Evolutionary conservation across 2,888 invertebrate genomes (phyloP).

Genomic region (Bimastos eiseni): DNA sequence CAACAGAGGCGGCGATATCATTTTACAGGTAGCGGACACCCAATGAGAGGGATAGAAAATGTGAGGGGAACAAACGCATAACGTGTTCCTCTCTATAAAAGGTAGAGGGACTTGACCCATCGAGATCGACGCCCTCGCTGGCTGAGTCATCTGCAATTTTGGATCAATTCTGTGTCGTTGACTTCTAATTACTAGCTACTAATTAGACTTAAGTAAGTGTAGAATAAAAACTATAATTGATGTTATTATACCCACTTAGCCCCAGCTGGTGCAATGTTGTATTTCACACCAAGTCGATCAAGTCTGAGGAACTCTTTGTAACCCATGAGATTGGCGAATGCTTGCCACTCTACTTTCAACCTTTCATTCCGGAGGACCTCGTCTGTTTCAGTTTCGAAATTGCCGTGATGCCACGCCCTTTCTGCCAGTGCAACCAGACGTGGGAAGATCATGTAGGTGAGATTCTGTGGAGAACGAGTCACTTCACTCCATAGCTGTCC

Average conservation of each 20-base stretch:
- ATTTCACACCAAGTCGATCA: constrained; percentile 49
- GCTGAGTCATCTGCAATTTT: background rate
- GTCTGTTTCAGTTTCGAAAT: constrained; percentile 54
- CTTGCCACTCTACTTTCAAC: constrained; percentile 48
- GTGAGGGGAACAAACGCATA: too few species aligned
- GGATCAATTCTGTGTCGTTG: background rate
- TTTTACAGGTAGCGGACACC: too few species aligned
- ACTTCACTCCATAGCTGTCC: constrained; percentile 57
- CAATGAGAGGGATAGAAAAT: too few species aligned
- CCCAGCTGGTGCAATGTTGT: constrained; percentile 55
- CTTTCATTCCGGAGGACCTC: constrained; percentile 42
- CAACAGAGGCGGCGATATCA: too few species aligned
- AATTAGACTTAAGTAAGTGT: background rate
- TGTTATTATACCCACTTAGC: constrained; percentile 47
- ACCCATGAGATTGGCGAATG: constrained; percentile 52
- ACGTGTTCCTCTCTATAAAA: too few species aligned
- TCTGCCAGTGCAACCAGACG: constrained; percentile 54
- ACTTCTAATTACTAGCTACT: background rate
- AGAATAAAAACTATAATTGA: background rate
- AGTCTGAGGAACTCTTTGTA: constrained; percentile 51
- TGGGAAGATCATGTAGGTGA: constrained; percentile 42
- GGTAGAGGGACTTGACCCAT: too few species aligned
- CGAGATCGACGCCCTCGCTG: background rate
- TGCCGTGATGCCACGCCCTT: constrained; percentile 56
- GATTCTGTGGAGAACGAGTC: constrained; percentile 29